A percentile compares a stretch with the other conserved stretches of the same genome.
These are phyloP conservation scores for Xerus rutilus DNA, from an alignment of 2,797 vertebrate species.

Conservation along the genomic window DNA sequence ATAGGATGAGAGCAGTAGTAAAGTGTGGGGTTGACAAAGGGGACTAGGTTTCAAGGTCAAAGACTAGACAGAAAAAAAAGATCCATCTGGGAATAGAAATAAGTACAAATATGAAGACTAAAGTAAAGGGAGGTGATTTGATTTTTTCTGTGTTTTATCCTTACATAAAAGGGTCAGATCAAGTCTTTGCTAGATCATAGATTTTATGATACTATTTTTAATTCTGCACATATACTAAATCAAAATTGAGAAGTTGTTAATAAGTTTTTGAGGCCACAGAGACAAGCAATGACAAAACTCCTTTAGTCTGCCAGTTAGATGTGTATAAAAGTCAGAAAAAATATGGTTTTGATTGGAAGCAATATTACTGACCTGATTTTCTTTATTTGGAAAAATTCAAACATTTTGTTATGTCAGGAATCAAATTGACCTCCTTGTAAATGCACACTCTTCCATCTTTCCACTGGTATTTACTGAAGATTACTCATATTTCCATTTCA, in stretches of 20 bases:
- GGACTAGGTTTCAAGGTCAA: not conserved
- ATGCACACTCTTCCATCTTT: not conserved
- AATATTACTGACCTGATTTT: not conserved
- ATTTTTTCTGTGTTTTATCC: not conserved
- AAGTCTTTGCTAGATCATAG: not conserved
- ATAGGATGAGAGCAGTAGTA: not conserved
- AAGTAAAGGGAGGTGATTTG: not conserved
- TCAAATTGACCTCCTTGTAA: not conserved
- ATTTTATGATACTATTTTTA: not conserved
- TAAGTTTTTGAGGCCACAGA: not conserved
- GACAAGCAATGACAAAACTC: not conserved
- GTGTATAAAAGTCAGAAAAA: not conserved
- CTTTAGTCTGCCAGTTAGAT: not conserved
- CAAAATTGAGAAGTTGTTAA: not conserved
- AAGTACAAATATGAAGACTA: not conserved
- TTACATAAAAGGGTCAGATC: not conserved
- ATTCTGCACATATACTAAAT: not conserved
- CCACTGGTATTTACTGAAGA: not conserved
- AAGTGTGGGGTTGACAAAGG: not conserved
- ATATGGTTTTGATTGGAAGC: not conserved
- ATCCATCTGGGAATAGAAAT: not conserved
- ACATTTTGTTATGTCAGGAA: not conserved
- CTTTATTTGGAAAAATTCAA: not conserved
- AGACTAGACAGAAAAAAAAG: not conserved
- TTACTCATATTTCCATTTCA: not conserved